Base-by-base conservation (phyloP, 2,888 invertebrate genomes). In the Ischnura elegans region DNA sequence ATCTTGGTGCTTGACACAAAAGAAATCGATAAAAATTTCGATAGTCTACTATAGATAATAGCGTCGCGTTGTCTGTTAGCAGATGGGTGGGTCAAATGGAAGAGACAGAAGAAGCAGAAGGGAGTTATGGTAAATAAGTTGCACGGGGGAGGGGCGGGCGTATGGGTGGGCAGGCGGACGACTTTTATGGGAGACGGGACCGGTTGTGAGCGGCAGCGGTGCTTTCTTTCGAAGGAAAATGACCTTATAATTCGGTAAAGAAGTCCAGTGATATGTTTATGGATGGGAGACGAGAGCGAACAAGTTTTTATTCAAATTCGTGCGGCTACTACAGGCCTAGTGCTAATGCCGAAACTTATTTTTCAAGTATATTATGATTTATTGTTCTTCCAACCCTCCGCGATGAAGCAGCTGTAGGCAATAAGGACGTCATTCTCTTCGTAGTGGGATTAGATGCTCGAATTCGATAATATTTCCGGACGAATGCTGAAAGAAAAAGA, bases 251-350 rank as follows among this genome's bases (percentile, higher is more conserved):
- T 90, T 61, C 90, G 61, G 90, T 6, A 66, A 90, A 76, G 76
- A 76, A 29, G 76, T 76, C 10, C 36, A 36, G 76, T 76, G 76
- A 76, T 61, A 43, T 90, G 61, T 90, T 90, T 90, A 90, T 90
- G 90, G 61, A 90, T 43, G 90, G 66, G 13, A 55, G 87, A 55
- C 42, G 42, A 55, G 19, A 55, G 61, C 90, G 90, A 43, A 90
- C 90, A 66, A 61, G 55, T 55, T 90, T 90, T 90, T n/a, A 90
- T 90, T 90, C 61, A 61, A 90, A 90, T 90, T 90, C 61, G 61
- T 36, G 36, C 66, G n/a, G 61, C 90, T 61, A 90, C 61, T 61
- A 46, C 19, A 42, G 55, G 42, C 43, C 43, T 43, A 61, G 90
- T 36, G 90, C 51, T 46, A 36, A 51, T n/a, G 90, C 5, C 21